Evolutionary conservation across 2,888 invertebrate genomes (phyloP).

Genomic region (Cataglyphis rosenhaueri): DNA sequence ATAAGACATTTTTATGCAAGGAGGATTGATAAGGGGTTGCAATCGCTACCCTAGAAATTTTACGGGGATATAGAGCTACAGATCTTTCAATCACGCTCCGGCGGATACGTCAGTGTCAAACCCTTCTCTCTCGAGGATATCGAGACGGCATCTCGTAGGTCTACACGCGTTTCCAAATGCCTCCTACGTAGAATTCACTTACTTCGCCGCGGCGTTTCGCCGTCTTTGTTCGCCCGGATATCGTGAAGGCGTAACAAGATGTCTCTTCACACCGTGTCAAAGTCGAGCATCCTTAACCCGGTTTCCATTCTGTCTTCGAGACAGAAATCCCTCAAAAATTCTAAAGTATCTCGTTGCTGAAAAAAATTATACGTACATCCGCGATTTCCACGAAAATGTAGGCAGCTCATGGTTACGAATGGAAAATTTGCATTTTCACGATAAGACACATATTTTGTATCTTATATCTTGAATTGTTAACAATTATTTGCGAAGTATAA

Average conservation of each 20-base stretch:
- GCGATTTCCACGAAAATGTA: slow-evolving; percentile 10
- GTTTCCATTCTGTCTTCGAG: slow-evolving; percentile 39
- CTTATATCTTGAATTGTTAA: not conserved
- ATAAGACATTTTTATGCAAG: not conserved
- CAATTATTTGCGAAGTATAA: not conserved
- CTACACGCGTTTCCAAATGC: slow-evolving; percentile 36
- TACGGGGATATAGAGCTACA: slow-evolving; percentile 32
- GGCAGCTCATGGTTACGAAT: not conserved
- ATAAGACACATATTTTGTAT: not conserved
- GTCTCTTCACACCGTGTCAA: slow-evolving; percentile 40
- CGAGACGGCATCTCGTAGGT: slow-evolving; percentile 38
- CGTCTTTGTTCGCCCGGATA: slow-evolving; percentile 39
- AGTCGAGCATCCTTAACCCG: slow-evolving; percentile 49
- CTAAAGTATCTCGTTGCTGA: not conserved
- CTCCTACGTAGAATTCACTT: slow-evolving; percentile 38
- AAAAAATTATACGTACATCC: slow-evolving; percentile 27
- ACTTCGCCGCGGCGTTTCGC: slow-evolving; percentile 36
- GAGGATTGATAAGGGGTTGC: slow-evolving; percentile 21
- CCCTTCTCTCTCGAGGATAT: slow-evolving; percentile 30
- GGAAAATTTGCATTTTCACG: not conserved
- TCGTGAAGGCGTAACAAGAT: slow-evolving; percentile 53
- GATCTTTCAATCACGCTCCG: slow-evolving; percentile 46
- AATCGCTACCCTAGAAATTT: slow-evolving; percentile 46
- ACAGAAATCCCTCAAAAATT: slow-evolving; percentile 40
- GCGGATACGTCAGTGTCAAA: slow-evolving; percentile 46